Base-by-base conservation (phyloP, 1,140 invertebrate genomes). In the Streblospio benedicti region DNA sequence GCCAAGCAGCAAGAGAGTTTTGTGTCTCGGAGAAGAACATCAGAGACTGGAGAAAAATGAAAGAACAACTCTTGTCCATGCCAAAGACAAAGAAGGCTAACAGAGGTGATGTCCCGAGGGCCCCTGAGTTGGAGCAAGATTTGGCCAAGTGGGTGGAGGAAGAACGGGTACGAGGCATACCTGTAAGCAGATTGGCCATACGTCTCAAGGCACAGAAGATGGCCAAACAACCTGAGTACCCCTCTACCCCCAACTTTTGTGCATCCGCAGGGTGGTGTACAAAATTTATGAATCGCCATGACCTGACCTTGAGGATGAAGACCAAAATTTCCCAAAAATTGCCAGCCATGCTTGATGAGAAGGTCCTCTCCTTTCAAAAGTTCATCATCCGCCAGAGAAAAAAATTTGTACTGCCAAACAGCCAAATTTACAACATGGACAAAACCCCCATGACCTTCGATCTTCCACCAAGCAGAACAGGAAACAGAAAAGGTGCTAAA, bases 401-500 rank as follows among this genome's bases (percentile, higher is more conserved):
- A 57, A 12, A 9, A 9, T 16, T 49, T 31, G 31, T 43, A 0
- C 61, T 35, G 28, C 35, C 41, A 33, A 35, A 62, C 9, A 43
- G 16, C 4, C n/a, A 41, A 2, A 67, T 62, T 30, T 59, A 49
- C 30, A 67, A 69, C 49, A 70, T 67, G 63, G 67, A 70, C 33
- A 62, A 70, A 45, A 61, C 50, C 9, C 63, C 60, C 14, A 50
- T 68, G 58, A 63, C 58, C 12, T 66, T 62, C 43, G 59, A 68
- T 33, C 47, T 65, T 18, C 65, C 60, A 5, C 23, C 38, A 4
- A 69, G 59, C 27, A 9, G 28, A 16, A 68, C 65, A 14, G 57
- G 67, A 18, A 55, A 62, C 38, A 5, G 30, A 18, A 65, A 59
- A 30, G 67, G 65, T 9, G 5, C 33, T 16, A 58, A 64, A 66